These are phyloP conservation scores for Arenaria interpres DNA, from an alignment of 2,113 vertebrate species.

Conservation along the genomic window DNA sequence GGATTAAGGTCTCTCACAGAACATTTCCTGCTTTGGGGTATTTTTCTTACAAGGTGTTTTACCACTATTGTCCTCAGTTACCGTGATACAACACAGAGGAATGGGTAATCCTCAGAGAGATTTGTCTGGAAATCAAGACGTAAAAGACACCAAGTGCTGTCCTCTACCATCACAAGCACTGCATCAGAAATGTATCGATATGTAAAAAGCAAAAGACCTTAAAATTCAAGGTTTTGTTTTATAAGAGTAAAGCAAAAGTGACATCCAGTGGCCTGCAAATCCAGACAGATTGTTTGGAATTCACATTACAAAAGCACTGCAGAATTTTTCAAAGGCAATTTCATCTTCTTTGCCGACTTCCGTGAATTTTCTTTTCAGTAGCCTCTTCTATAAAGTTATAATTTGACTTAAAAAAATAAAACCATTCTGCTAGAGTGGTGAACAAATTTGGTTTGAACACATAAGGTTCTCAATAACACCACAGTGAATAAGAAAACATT, in stretches of 20 bases:
- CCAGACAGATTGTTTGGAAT: not conserved
- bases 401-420: not conserved
- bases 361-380: not conserved
- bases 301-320: not conserved
- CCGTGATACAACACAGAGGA: not conserved
- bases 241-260: slow-evolving; percentile 1
- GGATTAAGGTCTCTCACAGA: not conserved
- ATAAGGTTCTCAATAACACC: not conserved
- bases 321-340: not conserved
- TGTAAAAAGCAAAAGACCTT: not conserved
- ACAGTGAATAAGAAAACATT: not conserved
- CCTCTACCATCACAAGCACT: not conserved
- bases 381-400: not conserved
- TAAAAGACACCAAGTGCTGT: not conserved
- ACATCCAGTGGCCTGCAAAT: slow-evolving; percentile 18
- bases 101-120: not conserved
- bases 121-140: not conserved
- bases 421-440: not conserved
- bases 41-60: not conserved
- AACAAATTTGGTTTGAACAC: not conserved
- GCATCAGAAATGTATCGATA: not conserved
- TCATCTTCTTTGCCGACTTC: not conserved
- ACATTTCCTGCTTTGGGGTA: not conserved
- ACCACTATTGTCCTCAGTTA: not conserved
- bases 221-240: not conserved